Conservation (phyloP, 1,140 invertebrate species). For the Formica selysi region DNA sequence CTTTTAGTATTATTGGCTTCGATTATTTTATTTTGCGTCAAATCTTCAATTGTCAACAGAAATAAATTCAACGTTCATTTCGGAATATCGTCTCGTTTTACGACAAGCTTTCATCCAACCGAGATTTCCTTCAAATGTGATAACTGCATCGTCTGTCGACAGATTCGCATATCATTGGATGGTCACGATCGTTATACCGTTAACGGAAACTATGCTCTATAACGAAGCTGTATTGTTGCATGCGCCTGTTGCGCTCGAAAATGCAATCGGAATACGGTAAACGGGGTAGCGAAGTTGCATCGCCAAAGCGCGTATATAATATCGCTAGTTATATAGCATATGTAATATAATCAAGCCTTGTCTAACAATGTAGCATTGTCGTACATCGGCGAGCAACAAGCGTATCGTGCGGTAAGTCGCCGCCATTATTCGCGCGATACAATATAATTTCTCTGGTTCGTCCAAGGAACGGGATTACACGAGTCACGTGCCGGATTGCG, state of each 20-base stretch:
- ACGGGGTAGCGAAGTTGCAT: background rate
- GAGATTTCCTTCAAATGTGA: no score
- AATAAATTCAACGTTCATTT: background rate
- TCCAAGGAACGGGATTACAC: conserved; percentile 41
- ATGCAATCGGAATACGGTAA: background rate
- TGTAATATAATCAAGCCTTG: conserved; percentile 22
- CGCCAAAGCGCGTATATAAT: background rate
- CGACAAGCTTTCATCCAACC: background rate
- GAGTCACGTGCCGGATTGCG: conserved; percentile 31
- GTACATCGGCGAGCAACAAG: conserved; percentile 1
- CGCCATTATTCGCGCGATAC: conserved; percentile 37
- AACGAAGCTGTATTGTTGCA: conserved; percentile 60
- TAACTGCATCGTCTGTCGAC: background rate
- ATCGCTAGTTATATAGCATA: background rate
- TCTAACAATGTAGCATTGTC: conserved; percentile 18
- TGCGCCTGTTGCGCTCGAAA: conserved; percentile 61
- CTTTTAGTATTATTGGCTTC: background rate
- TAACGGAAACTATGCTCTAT: conserved; percentile 26
- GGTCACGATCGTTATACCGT: background rate
- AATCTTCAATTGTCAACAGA: background rate
- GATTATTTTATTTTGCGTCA: background rate
- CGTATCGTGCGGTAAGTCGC: conserved; percentile 48
- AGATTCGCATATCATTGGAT: background rate
- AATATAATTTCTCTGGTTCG: conserved; percentile 47
- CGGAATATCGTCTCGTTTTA: background rate